Evolutionary conservation across 2,888 invertebrate species (phyloP), one percentile per base, ranked within the genome.

Genomic region (Drosophila birchii): DNA sequence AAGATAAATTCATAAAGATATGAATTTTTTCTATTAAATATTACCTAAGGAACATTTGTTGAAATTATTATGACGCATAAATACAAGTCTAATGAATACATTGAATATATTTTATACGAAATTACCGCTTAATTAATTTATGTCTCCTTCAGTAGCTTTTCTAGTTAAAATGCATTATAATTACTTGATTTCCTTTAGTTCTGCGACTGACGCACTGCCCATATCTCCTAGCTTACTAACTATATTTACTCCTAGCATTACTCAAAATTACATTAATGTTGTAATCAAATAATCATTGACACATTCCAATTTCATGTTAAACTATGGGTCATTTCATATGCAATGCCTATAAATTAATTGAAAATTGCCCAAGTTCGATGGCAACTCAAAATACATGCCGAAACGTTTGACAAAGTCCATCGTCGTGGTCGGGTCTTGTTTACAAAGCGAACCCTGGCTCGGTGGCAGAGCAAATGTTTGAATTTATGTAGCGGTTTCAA

Each of bases 401-500:
- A 18, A 41, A 51, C 67, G 54, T 63, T 71, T 71, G 72, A 71
- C 75, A 77, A 75, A 75, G 59, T 75, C 69, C 49, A 73, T 68
- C 47, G 53, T 29, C 26, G 39, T 44, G 41, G 11, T 18, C 14
- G n/a, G 18, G 62, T 51, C 60, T 80, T 87, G 73, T 85, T 85
- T 85, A 77, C 86, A 86, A 66, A 73, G 75, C 80, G 76, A 67
- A 69, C 72, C 79, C 54, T 20, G 62, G 45, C 54, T 56, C 67
- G 74, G 57, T 68, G 84, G 71, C 78, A 84, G 86, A 78, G 81
- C 87, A 89, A 90, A 86, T 81, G 82, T 80, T 86, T 81, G 76
- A 86, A 90, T 91, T 91, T 91, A 91, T 91, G 90, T 78, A 84
- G 89, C 88, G 91, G 90, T 89, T 90, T 90, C 82, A 86, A 88